Base-by-base conservation (phyloP, 1,140 invertebrate genomes). In the Atta texana region DNA sequence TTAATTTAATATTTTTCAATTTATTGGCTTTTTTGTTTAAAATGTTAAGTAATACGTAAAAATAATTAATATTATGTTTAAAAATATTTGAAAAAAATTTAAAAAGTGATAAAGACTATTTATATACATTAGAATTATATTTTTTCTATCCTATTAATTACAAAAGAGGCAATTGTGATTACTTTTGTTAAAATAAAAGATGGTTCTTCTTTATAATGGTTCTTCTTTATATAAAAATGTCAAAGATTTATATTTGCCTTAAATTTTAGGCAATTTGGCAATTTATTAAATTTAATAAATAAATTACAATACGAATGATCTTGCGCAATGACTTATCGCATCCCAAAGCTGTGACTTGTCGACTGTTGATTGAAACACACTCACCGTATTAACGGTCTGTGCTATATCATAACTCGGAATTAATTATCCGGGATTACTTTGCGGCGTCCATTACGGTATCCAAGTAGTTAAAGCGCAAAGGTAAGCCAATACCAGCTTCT, bases 371-470 rank as follows among this genome's bases (percentile, higher is more conserved):
- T 81, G 82, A 76, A 89, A 80, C 87, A 74, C 63, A 75, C 39
- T 61, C 44, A 14, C 14, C 24, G 77, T 69, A 90, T 89, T 89
- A 90, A 28, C 72, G 59, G 21, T 59, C 77, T 77, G 44, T 24
- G 59, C 44, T 82, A 61, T 68, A 84, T 72, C 63, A 59, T 85
- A 75, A 66, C 78, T 90, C 89, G 76, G 53, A 81, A 90, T 90
- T 90, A 89, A 90, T 89, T 90, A 90, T 85, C 81, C 75, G 14
- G 88, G 88, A 90, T 90, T 90, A 90, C 63, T 71, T 87, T 39
- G 55, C 71, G 53, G 75, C 81, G 39, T 64, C 88, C 88, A 77
- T 85, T 89, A 77, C 74, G 74, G 63, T 53, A 59, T 81, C 84
- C 75, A 64, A 78, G 57, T 86, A 86, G 49, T 44, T 66, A 86